A percentile compares a stretch with the other conserved stretches of the same genome.
Conservation (phyloP, 1,140 invertebrate genomes). For the Cherax quadricarinatus region DNA sequence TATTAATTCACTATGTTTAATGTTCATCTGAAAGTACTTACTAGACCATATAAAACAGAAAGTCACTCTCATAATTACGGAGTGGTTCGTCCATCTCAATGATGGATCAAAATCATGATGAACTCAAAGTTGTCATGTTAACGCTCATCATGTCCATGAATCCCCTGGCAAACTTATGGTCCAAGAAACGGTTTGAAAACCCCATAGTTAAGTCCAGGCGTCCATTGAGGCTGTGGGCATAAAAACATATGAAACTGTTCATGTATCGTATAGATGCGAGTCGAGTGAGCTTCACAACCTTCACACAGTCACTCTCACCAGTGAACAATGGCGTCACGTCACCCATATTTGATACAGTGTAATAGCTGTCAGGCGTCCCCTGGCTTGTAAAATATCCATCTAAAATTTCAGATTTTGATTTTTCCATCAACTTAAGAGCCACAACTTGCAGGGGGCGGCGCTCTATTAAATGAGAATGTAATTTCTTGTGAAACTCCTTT, state of each 20-base stretch:
- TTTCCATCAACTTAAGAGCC: conserved; percentile 11
- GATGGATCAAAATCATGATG: not conserved
- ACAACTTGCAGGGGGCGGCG: conserved; percentile 6
- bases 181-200: conserved; percentile 28
- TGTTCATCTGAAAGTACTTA: too few relatives aligned
- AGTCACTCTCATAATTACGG: too few relatives aligned
- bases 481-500: conserved; percentile 22
- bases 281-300: not conserved
- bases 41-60: too few relatives aligned
- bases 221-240: conserved; percentile 26
- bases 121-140: not conserved
- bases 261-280: not conserved
- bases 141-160: not conserved
- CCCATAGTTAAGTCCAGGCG: conserved; percentile 17
- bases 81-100: too few relatives aligned
- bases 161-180: not conserved
- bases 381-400: conserved; percentile 14
- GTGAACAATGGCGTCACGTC: conserved; percentile 34
- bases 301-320: conserved; percentile 24
- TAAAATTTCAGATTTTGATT: conserved; percentile 25
- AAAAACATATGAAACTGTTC: conserved; percentile 29
- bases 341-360: conserved; percentile 37
- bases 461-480: not conserved
- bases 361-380: conserved; percentile 27
- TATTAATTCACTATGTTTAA: too few relatives aligned